A percentile compares a stretch with the other conserved stretches of the same genome.
Evolutionary conservation across 2,888 invertebrate genomes (phyloP).

Genomic region (Stramonita haemastoma): DNA sequence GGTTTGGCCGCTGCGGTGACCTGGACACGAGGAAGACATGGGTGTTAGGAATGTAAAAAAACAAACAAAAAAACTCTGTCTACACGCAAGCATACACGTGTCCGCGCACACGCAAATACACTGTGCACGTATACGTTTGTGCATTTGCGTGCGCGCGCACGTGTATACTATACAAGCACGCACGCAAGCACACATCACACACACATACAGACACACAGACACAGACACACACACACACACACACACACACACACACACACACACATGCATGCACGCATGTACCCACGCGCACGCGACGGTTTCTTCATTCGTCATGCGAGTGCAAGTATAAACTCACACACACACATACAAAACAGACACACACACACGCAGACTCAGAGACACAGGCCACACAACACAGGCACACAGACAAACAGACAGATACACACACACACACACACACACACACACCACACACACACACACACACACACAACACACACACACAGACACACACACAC

Average conservation of each 20-base stretch:
- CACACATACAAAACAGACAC: not conserved
- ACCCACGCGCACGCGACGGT: no score
- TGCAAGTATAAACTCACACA: not conserved
- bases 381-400: no score
- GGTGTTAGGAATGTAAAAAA: no score
- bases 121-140: not conserved
- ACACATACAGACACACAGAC: not conserved
- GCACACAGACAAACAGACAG: no score
- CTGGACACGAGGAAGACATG: not conserved
- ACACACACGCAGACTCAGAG: no score
- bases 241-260: slow-evolving; percentile 1
- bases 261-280: no score
- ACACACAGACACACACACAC: no score
- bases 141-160: not conserved
- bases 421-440: no score
- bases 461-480: no score
- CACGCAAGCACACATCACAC: not conserved
- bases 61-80: no score
- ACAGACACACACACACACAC: slow-evolving; percentile 7
- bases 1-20: slow-evolving; percentile 26
- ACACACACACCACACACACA: no score
- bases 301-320: no score
- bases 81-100: not conserved
- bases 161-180: not conserved
- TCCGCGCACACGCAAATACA: not conserved